These are phyloP conservation scores for Aphyosemion australe DNA, from an alignment of 2,113 vertebrate genomes.

Conservation along the genomic window DNA sequence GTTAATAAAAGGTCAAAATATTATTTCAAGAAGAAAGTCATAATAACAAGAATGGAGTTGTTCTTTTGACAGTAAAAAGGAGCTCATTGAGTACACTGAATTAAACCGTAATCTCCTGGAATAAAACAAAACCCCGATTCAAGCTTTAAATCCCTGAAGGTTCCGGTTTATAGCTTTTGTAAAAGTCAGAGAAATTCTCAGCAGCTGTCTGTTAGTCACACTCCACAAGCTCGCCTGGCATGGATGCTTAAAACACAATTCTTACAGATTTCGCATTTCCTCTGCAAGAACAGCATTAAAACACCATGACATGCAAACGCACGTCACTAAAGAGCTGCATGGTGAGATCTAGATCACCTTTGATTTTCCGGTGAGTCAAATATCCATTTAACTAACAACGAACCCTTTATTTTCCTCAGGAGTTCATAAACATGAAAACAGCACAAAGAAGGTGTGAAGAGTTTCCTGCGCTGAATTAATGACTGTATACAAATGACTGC, in stretches of 20 bases:
- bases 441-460: background rate
- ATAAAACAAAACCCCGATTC: background rate
- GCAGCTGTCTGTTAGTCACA: constrained; percentile 10
- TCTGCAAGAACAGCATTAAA: background rate
- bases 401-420: background rate
- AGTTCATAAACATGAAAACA: constrained; percentile 3
- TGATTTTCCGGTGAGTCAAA: no score
- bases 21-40: no score
- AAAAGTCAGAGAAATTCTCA: constrained; percentile 9
- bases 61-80: no score
- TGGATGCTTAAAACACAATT: background rate
- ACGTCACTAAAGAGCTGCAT: background rate
- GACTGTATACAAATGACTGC: background rate
- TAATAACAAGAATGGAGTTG: no score
- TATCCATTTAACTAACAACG: background rate
- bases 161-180: constrained; percentile 5
- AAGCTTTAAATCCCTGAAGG: background rate
- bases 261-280: background rate
- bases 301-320: background rate
- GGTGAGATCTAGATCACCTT: no score
- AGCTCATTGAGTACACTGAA: background rate
- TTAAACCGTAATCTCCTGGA: background rate
- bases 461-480: constrained; percentile 4
- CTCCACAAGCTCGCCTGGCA: background rate
- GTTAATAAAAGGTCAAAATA: no score